Evolutionary conservation across 2,113 vertebrate genomes (phyloP).

Genomic region (Eretmochelys imbricata): DNA sequence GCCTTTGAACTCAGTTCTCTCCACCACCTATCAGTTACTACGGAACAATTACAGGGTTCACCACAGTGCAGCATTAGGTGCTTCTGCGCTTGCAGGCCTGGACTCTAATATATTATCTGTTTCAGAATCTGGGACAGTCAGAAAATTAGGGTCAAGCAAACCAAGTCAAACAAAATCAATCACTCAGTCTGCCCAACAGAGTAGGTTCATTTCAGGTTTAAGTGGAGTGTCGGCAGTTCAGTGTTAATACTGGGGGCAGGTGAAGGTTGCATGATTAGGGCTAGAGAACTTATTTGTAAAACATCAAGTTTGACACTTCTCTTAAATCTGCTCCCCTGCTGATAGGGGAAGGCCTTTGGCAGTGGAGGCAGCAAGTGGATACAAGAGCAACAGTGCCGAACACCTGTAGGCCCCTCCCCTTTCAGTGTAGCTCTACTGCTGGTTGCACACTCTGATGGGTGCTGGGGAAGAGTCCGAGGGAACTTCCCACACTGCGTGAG

Average conservation of each 20-base stretch:
- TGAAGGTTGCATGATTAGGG: background rate
- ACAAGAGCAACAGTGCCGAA: background rate
- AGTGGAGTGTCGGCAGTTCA: background rate
- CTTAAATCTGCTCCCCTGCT: background rate
- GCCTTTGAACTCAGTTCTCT: background rate
- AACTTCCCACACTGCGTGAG: background rate
- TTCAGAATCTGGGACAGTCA: background rate
- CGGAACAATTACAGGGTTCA: background rate
- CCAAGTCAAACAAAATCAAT: background rate
- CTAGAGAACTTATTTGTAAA: background rate
- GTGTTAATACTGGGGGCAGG: background rate
- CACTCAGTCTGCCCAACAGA: background rate
- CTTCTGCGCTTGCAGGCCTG: background rate
- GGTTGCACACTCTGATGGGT: background rate
- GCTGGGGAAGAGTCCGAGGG: slow-evolving; percentile 1
- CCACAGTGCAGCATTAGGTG: background rate
- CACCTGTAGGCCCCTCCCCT: background rate
- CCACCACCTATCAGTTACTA: background rate
- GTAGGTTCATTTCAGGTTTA: background rate
- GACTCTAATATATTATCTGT: background rate
- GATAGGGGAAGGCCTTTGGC: background rate
- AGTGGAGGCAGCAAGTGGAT: background rate
- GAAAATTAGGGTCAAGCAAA: background rate
- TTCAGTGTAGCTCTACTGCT: background rate
- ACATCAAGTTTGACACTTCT: background rate